phyloP scores from a whole-genome alignment of 1,140 invertebrate genomes.

The Saxidomus purpurata region DNA sequence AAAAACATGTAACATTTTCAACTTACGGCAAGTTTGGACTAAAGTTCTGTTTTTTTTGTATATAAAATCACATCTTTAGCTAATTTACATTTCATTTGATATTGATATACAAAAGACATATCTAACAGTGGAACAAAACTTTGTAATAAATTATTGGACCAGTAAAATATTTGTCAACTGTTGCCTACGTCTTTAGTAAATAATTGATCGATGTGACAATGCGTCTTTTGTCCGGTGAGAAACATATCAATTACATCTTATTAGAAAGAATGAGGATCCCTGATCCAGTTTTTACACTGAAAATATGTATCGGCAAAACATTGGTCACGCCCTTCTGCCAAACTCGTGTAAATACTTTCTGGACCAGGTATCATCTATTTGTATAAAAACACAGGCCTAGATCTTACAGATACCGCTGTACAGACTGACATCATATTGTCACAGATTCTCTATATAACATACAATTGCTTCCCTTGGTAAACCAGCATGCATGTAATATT shows the following conservation, averaged over 20 bases:
- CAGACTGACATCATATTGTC: slow-evolving; percentile 21
- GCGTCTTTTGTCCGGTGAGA: slow-evolving; percentile 5
- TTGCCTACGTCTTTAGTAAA: slow-evolving; percentile 29
- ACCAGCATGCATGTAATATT: not conserved
- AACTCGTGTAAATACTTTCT: slow-evolving; percentile 36
- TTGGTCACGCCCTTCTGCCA: slow-evolving; percentile 26
- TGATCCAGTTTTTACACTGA: slow-evolving; percentile 33
- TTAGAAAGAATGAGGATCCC: slow-evolving; percentile 1
- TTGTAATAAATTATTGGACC: slow-evolving; percentile 47
- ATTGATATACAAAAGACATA: not conserved
- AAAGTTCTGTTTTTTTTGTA: not conserved
- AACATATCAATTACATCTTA: slow-evolving; percentile 62
- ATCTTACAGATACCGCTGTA: slow-evolving; percentile 52
- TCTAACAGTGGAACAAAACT: not conserved
- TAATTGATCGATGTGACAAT: slow-evolving; percentile 44
- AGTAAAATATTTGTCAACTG: slow-evolving; percentile 49
- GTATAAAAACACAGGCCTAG: slow-evolving; percentile 51
- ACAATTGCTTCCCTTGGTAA: not conserved
- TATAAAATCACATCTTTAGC: not conserved
- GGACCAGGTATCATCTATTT: slow-evolving; percentile 38
- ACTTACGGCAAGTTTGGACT: not conserved
- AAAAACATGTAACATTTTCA: too few relatives aligned
- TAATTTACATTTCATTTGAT: slow-evolving; percentile 23
- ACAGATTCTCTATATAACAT: not conserved
- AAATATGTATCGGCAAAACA: slow-evolving; percentile 32